Base-by-base conservation (phyloP, 2,797 vertebrate species). In the Galaxias olidus region DNA sequence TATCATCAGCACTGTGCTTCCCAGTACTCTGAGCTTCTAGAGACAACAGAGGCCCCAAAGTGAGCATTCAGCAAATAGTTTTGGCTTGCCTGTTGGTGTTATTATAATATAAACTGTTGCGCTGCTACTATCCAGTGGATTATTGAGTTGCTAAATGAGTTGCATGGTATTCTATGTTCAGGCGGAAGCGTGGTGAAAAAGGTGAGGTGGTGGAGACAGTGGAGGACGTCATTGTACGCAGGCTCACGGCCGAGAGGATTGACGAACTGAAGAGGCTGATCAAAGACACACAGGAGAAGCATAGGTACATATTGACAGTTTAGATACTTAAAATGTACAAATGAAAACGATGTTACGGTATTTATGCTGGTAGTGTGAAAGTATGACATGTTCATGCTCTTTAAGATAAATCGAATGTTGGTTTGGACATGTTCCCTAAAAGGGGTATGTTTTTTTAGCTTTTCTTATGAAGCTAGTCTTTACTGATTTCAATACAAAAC, bases 131-230 rank as follows among this genome's bases (percentile, higher is more conserved):
- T 30, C 6, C 30, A 30, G 30, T 2, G 2, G 30, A 30, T 30
- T 30, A 30, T 30, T 30, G 30, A 30, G 2, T 30, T 30, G 30
- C 30, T 30, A 3, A 30, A 3, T 74, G 59, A 18, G 66, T 56
- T 15, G 0, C 1, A 51, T n/a, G 40, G 14, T 9, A 45, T 73
- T 52, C 77, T 66, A 19, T 69, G 53, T 41, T 17, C 75, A 99
- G 97, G 73, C 93, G 96, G 75, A 99, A 99, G 81, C 93, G 97
- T 4, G 97, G 96, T 8, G 96, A 98, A 81, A 95, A 94, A 61
- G 96, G 97, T 52, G 96, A 98, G 78, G 94, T 96, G 83, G 96
- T 98, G 30, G 97, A 98, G 91, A 98, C 96, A 0, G 94, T 96
- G 78, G 96, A 97, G 87, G 96, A 99, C 69, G 94, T 99, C 73